Evolutionary conservation across 2,888 invertebrate species (phyloP).

Genomic region (Drosophila greeni): DNA sequence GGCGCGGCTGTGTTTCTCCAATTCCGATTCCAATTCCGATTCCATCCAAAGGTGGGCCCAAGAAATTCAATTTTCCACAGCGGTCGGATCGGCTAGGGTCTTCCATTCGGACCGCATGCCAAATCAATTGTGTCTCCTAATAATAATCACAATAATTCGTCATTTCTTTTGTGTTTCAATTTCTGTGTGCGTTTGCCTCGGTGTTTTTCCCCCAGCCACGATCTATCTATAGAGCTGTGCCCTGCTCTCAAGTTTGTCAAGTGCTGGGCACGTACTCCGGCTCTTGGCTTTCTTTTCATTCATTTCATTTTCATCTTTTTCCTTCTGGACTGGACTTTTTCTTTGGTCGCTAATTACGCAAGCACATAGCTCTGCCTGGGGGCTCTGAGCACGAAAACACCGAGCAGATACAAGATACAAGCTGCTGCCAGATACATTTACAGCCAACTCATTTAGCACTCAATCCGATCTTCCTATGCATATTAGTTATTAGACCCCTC

Average conservation of each 20-base stretch:
- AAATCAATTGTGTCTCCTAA: conserved; percentile 67
- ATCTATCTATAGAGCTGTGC: conserved; percentile 17
- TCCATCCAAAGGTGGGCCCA: conserved; percentile 28
- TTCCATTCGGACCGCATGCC: conserved; percentile 61
- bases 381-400: conserved; percentile 44
- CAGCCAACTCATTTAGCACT: conserved; percentile 54
- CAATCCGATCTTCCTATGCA: conserved; percentile 58
- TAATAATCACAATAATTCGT: conserved; percentile 61
- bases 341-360: conserved; percentile 67
- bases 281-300: conserved; percentile 39
- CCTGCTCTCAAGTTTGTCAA: conserved; percentile 58
- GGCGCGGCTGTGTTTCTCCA: conserved; percentile 52
- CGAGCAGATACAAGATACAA: conserved; percentile 35
- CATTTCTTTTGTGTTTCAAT: conserved; percentile 36
- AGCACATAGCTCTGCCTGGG: conserved; percentile 52
- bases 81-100: conserved; percentile 64
- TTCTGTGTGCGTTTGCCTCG: conserved; percentile 8
- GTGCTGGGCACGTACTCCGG: conserved; percentile 54
- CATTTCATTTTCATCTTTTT: conserved; percentile 26
- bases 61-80: conserved; percentile 65
- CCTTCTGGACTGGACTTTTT: conserved; percentile 49
- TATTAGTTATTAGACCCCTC: conserved; percentile 60
- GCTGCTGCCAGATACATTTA: conserved; percentile 37
- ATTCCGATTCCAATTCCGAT: conserved; percentile 32
- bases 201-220: conserved; percentile 4